Evolutionary conservation across 2,113 vertebrate species (phyloP).

Genomic region (Barnardius zonarius): DNA sequence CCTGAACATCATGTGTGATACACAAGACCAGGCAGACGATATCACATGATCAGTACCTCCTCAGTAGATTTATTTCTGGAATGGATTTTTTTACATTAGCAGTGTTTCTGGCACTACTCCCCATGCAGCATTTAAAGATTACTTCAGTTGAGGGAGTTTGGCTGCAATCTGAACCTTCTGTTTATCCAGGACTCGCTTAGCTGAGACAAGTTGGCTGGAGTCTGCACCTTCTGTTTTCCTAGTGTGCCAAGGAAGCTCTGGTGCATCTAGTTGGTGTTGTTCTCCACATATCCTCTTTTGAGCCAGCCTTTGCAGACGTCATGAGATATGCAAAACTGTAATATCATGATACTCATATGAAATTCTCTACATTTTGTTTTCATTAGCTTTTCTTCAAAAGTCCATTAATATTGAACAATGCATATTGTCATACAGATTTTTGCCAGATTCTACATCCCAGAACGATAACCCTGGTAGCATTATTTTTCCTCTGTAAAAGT

Average conservation of each 20-base stretch:
- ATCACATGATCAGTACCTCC: not conserved
- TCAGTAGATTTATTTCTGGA: constrained; percentile 32
- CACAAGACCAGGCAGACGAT: not conserved
- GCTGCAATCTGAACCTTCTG: constrained; percentile 31
- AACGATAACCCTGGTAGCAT: not conserved
- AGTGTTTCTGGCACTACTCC: not conserved
- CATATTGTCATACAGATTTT: not conserved
- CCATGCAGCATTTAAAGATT: not conserved
- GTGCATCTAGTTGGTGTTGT: not conserved
- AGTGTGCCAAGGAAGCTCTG: not conserved
- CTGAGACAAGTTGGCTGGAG: constrained; percentile 19
- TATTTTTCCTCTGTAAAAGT: not conserved
- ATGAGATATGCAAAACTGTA: not conserved
- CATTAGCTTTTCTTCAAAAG: not conserved
- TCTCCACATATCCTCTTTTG: not conserved
- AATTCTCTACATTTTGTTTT: not conserved
- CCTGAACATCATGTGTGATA: not conserved
- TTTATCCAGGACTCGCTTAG: not conserved
- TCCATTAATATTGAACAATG: not conserved
- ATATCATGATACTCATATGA: not conserved
- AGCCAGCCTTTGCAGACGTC: not conserved
- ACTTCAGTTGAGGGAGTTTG: not conserved
- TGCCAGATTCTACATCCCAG: not conserved
- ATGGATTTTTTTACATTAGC: not conserved
- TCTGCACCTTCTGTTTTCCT: constrained; percentile 15